phyloP scores from a whole-genome alignment of 2,888 invertebrate species.

The Caenorhabditis panamensis region DNA sequence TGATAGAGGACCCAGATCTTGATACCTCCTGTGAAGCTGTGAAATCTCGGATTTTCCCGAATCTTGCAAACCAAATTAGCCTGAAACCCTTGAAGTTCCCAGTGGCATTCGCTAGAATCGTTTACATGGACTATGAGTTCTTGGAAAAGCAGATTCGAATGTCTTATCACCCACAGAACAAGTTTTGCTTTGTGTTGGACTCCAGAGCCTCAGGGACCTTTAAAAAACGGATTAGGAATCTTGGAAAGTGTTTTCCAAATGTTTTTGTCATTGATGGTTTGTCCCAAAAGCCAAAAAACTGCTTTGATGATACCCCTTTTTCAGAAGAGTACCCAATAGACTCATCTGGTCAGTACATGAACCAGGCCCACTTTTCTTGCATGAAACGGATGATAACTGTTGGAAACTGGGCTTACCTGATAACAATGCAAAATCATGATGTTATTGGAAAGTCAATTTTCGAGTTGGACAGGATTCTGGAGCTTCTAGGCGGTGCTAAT shows the following conservation, averaged over 20 bases:
- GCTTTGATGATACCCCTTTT: neutral
- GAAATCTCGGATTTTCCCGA: no score
- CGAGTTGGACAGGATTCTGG: constrained; percentile 34
- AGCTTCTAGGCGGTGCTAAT: constrained; percentile 45
- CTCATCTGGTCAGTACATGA: constrained; percentile 44
- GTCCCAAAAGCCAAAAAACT: no score
- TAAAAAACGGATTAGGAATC: constrained; percentile 21
- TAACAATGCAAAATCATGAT: constrained; percentile 57
- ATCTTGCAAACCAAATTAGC: neutral
- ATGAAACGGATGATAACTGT: constrained; percentile 34
- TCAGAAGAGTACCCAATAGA: constrained; percentile 1
- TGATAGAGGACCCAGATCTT: neutral
- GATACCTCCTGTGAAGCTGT: constrained; percentile 17
- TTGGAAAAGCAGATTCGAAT: constrained; percentile 51
- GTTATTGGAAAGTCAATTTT: constrained; percentile 37
- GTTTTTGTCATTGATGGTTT: constrained; percentile 36
- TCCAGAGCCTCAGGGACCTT: constrained; percentile 34
- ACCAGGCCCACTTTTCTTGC: constrained; percentile 53
- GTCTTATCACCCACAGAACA: constrained; percentile 49
- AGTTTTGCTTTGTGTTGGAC: constrained; percentile 49
- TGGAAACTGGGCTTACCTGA: constrained; percentile 40
- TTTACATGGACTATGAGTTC: constrained; percentile 47
- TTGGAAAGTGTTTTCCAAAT: constrained; percentile 49
- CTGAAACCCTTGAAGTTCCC: neutral
- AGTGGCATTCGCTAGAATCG: constrained; percentile 55